Evolutionary conservation across 2,113 vertebrate species (phyloP).

Genomic region (Oreochromis spilurus): DNA sequence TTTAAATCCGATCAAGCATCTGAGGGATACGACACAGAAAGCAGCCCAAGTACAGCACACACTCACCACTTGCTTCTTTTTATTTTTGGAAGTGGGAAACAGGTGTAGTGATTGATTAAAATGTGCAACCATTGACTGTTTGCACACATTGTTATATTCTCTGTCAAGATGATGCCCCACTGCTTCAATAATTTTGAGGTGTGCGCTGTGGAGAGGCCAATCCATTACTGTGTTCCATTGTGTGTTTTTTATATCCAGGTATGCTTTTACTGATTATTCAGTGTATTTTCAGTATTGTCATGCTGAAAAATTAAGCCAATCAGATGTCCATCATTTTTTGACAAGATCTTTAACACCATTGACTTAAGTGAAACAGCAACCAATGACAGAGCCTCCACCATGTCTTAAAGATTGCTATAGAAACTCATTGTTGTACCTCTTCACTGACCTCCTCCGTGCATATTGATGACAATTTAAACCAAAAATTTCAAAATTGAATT

Average conservation of each 20-base stretch:
- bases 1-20: background rate
- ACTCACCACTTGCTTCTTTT: background rate
- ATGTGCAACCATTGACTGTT: background rate
- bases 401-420: background rate
- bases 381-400: background rate
- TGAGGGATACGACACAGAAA: background rate
- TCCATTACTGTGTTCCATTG: background rate
- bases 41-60: background rate
- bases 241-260: background rate
- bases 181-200: background rate
- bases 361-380: background rate
- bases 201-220: background rate
- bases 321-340: background rate
- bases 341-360: fast-evolving
- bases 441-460: background rate
- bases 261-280: background rate
- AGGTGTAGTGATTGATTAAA: background rate
- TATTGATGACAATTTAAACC: background rate
- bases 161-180: background rate
- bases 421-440: background rate
- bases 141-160: background rate
- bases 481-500: background rate
- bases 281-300: background rate
- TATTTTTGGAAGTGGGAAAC: background rate
- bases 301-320: background rate